These are phyloP conservation scores for Poeciliopsis prolifica DNA, from an alignment of 2,113 vertebrate genomes.

Conservation along the genomic window DNA sequence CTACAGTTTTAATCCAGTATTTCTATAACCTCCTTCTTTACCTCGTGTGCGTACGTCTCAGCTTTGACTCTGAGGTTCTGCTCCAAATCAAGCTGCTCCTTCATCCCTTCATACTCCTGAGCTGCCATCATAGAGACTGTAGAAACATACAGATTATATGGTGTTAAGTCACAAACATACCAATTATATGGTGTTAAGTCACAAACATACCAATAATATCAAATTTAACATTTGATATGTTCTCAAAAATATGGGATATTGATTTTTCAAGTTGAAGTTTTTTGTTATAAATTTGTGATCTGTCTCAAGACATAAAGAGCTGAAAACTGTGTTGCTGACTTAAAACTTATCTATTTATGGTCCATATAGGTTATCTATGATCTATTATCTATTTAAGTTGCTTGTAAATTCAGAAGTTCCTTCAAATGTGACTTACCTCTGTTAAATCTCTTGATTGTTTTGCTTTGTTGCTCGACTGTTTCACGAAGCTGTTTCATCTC, in stretches of 20 bases:
- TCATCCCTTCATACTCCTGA: slow-evolving; percentile 80
- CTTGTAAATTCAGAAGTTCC: neutral
- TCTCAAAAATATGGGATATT: neutral
- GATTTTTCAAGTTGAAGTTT: neutral
- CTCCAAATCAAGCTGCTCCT: slow-evolving; percentile 83
- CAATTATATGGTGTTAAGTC: neutral
- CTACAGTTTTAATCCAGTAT: neutral
- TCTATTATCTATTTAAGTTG: neutral
- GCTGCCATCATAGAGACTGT: slow-evolving; percentile 83
- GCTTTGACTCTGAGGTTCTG: slow-evolving; percentile 80
- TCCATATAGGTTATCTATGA: neutral
- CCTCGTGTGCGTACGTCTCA: slow-evolving; percentile 82
- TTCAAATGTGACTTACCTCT: slow-evolving; percentile 68
- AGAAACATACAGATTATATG: neutral
- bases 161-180: neutral
- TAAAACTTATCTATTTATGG: neutral
- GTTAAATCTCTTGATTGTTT: slow-evolving; percentile 84
- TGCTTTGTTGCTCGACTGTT: slow-evolving; percentile 74
- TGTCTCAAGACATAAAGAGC: neutral
- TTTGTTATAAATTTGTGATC: neutral
- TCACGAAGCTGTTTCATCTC: slow-evolving; percentile 78
- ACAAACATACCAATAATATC: neutral
- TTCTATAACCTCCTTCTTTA: slow-evolving; percentile 22
- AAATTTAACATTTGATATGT: no score
- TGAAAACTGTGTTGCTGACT: neutral